phyloP scores from a whole-genome alignment of 1,140 invertebrate species.

The Dufourea novaeangliae region DNA sequence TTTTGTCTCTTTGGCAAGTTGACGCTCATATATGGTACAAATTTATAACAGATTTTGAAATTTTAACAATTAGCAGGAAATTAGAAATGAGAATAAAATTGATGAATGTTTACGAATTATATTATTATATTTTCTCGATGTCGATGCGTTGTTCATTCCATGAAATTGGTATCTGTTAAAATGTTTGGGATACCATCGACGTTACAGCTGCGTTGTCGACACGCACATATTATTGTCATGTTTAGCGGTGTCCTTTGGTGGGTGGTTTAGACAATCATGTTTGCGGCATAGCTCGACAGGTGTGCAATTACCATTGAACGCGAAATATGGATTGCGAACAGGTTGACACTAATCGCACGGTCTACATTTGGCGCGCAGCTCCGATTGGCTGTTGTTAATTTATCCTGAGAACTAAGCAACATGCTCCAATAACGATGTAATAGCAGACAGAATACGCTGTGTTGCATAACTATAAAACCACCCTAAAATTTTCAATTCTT shows the following conservation, averaged over 20 bases:
- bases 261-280: slow-evolving; percentile 32
- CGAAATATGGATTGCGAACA: slow-evolving; percentile 38
- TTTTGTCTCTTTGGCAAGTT: too few relatives aligned
- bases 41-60: too few relatives aligned
- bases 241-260: slow-evolving; percentile 8
- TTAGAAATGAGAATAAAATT: too few relatives aligned
- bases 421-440: background rate
- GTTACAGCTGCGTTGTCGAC: background rate
- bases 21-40: too few relatives aligned
- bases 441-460: background rate
- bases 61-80: too few relatives aligned
- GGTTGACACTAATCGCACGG: slow-evolving; percentile 20
- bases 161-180: too few relatives aligned
- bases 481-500: too few relatives aligned
- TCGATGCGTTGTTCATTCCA: too few relatives aligned
- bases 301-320: slow-evolving; percentile 38
- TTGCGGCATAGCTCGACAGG: slow-evolving; percentile 30
- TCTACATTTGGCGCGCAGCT: background rate
- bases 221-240: background rate
- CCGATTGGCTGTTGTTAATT: background rate
- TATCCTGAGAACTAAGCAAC: background rate
- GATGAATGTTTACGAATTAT: too few relatives aligned
- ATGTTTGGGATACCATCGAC: too few relatives aligned
- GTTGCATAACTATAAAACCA: too few relatives aligned
- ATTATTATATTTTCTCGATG: too few relatives aligned